These are phyloP conservation scores for Drepana falcataria DNA, from an alignment of 2,888 invertebrate species.

Conservation along the genomic window DNA sequence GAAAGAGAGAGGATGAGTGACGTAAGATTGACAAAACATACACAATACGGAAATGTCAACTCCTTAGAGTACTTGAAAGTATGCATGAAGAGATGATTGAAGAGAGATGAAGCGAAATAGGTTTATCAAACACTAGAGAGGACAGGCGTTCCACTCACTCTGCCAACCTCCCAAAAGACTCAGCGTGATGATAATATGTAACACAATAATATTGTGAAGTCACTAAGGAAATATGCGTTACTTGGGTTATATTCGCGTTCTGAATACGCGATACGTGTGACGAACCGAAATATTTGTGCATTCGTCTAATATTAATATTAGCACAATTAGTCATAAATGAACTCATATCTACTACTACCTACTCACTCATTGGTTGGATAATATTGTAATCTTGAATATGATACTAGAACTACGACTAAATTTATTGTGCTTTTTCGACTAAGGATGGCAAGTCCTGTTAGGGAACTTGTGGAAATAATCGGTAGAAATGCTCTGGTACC, in stretches of 20 bases:
- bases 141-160: too few species aligned
- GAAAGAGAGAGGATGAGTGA: too few species aligned
- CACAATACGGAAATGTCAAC: too few species aligned
- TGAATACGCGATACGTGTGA: not conserved
- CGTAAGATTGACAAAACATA: too few species aligned
- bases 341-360: not conserved
- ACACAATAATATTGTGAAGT: not conserved
- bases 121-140: too few species aligned
- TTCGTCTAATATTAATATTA: not conserved
- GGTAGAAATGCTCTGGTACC: not conserved
- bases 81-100: too few species aligned
- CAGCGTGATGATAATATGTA: too few species aligned
- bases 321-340: not conserved
- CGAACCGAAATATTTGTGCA: not conserved
- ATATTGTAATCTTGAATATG: not conserved
- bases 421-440: not conserved
- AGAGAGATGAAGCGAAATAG: too few species aligned
- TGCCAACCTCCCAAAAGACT: too few species aligned
- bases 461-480: not conserved
- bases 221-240: not conserved
- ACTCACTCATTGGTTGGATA: not conserved
- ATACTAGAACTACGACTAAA: not conserved
- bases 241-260: not conserved
- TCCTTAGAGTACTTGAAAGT: too few species aligned
- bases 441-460: not conserved